These are phyloP conservation scores for Molorchus minor DNA, from an alignment of 2,888 invertebrate genomes.

Conservation along the genomic window DNA sequence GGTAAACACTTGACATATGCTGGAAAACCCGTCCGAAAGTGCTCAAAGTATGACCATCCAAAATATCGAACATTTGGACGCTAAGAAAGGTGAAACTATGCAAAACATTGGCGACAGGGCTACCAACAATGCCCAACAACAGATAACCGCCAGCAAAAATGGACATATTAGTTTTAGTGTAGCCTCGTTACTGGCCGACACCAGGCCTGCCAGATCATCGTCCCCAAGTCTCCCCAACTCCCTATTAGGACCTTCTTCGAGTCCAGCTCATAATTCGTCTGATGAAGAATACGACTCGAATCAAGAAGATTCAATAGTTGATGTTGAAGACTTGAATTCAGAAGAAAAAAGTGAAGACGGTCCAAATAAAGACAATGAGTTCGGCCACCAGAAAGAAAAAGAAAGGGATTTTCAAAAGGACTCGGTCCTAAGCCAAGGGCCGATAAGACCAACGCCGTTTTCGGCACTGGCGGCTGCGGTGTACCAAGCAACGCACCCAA, in stretches of 20 bases:
- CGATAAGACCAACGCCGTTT: constrained; percentile 81
- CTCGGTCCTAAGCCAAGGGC: constrained; percentile 65
- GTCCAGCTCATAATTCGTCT: constrained; percentile 62
- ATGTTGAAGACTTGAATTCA: constrained; percentile 80
- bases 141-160: constrained; percentile 63
- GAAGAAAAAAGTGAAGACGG: constrained; percentile 59
- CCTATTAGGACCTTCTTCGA: constrained; percentile 61
- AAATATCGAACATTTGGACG: constrained; percentile 62
- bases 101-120: constrained; percentile 60
- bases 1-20: constrained; percentile 60
- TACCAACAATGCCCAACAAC: constrained; percentile 48
- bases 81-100: constrained; percentile 59
- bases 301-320: constrained; percentile 76
- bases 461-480: constrained; percentile 78
- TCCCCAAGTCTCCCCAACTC: constrained; percentile 66
- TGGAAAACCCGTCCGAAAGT: constrained; percentile 68
- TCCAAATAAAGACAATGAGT: constrained; percentile 58
- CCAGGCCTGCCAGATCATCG: constrained; percentile 69
- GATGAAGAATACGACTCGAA: constrained; percentile 77
- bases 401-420: constrained; percentile 49
- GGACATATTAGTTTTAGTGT: constrained; percentile 86
- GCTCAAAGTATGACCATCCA: constrained; percentile 76
- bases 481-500: constrained; percentile 62
- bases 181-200: constrained; percentile 85
- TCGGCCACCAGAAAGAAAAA: constrained; percentile 41